Base-by-base conservation (phyloP, 2,888 invertebrate species). In the Chaitophorus viminalis region DNA sequence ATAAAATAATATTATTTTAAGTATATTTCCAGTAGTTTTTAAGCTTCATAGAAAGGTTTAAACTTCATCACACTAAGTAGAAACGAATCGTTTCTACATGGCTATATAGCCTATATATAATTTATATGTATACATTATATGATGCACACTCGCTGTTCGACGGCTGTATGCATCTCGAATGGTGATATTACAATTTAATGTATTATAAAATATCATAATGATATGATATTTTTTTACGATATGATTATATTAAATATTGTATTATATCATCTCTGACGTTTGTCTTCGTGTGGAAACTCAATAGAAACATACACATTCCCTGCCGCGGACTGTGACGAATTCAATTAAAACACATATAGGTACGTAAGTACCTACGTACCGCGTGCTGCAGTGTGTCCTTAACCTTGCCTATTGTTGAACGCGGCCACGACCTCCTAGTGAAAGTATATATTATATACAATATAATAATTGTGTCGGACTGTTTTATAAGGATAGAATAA, bases 351-450 rank as follows among this genome's bases (percentile, higher is more conserved):
- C 54, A 60, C 54, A 11, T 39, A 75, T 33, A 29, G n/a, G 68
- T 36, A 65, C 8, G 29, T 21, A 68, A 2, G 29, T 68, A 68
- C 29, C 21, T 60, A 25, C 60, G 60, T 5, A 25, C 18, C 60
- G 4, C 21, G 31, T 11, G 18, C 70, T 33, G 31, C 31, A 29
- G 54, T 17, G 65, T 39, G 87, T 81, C 87, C 87, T 87, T 87
- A 81, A 87, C 87, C 79, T 87, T 87, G 87, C 46, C 75, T 46
- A 74, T 87, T 81, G 87, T 87, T 17, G 70, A 33, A 72, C 39
- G 52, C 76, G 82, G 31, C 60, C 60, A 31, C 72, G 72, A 79
- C 36, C 72, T 78, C 78, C 77, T 25, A 74, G 87, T 79, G 87
- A 87, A 87, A 87, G 87, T 65, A 74, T 65, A 74, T 39, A 29